phyloP scores from a whole-genome alignment of 2,797 vertebrate species.

The Thripadectes ignobilis region DNA sequence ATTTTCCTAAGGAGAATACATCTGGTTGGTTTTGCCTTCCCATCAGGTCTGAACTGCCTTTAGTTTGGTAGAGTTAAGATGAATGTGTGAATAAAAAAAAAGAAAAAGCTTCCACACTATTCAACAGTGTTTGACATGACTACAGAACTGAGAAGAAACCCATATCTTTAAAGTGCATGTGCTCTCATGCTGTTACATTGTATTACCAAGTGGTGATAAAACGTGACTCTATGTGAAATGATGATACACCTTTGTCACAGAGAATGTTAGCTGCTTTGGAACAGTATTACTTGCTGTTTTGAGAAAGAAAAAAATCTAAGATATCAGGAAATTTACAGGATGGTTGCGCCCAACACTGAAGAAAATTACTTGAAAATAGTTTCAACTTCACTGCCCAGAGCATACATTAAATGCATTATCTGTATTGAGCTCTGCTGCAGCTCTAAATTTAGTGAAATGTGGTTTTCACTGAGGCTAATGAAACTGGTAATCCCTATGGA shows the following conservation, averaged over 20 bases:
- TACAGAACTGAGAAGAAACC: background rate
- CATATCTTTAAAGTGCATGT: background rate
- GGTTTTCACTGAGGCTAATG: constrained; percentile 63
- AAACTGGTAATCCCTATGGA: constrained; percentile 53
- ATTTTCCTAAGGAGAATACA: background rate
- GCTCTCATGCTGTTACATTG: background rate
- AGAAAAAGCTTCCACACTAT: background rate
- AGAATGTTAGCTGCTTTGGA: constrained; percentile 4
- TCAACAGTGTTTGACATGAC: background rate
- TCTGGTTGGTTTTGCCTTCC: background rate
- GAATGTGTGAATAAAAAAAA: background rate
- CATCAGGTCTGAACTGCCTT: background rate
- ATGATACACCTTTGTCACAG: background rate
- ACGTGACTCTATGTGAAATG: background rate
- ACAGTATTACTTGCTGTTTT: constrained; percentile 9
- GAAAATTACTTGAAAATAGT: constrained; percentile 69
- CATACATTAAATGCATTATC: constrained; percentile 63
- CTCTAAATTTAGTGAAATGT: constrained; percentile 65
- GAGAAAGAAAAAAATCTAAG: constrained; percentile 34
- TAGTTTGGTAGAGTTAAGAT: background rate
- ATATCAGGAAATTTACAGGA: constrained; percentile 51
- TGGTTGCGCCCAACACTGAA: constrained; percentile 41
- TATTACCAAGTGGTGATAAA: constrained; percentile 1
- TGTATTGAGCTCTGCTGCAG: constrained; percentile 55
- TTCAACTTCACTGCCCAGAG: constrained; percentile 66